Percentiles rank a stretch among this genome's conserved stretches.
phyloP scores from a whole-genome alignment of 2,113 vertebrate species.

The Cacatua alba region DNA sequence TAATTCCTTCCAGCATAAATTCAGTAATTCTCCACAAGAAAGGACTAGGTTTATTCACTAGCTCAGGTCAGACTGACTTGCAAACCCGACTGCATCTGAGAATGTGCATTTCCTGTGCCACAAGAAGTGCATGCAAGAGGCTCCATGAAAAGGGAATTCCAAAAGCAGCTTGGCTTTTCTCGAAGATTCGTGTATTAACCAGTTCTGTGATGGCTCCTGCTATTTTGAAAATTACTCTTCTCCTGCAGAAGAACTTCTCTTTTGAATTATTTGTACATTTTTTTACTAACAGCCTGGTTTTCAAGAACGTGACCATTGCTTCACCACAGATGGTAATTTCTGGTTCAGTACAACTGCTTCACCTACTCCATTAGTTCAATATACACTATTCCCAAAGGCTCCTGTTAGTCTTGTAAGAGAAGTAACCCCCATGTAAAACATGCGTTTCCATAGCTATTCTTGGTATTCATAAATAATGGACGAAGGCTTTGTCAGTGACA shows the following conservation, averaged over 20 bases:
- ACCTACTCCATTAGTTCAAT: neutral
- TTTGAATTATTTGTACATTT: neutral
- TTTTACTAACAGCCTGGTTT: neutral
- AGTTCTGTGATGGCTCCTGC: neutral
- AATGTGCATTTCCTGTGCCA: neutral
- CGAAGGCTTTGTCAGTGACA: neutral
- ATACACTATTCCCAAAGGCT: constrained; percentile 21
- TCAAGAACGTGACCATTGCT: neutral
- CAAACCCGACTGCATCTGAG: neutral
- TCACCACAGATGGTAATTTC: neutral
- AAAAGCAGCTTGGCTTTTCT: neutral
- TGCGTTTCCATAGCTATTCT: neutral
- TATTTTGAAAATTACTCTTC: neutral
- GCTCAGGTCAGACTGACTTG: neutral
- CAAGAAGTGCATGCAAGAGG: neutral
- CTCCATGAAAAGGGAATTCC: neutral
- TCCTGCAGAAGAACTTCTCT: neutral
- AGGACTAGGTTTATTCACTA: neutral
- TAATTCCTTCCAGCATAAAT: neutral
- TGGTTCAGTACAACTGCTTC: neutral
- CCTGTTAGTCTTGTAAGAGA: neutral
- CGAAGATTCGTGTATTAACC: neutral
- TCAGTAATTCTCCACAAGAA: neutral
- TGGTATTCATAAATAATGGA: constrained; percentile 17
- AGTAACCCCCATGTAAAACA: constrained; percentile 25